phyloP scores from a whole-genome alignment of 2,888 invertebrate species.

The Cerastoderma edule region DNA sequence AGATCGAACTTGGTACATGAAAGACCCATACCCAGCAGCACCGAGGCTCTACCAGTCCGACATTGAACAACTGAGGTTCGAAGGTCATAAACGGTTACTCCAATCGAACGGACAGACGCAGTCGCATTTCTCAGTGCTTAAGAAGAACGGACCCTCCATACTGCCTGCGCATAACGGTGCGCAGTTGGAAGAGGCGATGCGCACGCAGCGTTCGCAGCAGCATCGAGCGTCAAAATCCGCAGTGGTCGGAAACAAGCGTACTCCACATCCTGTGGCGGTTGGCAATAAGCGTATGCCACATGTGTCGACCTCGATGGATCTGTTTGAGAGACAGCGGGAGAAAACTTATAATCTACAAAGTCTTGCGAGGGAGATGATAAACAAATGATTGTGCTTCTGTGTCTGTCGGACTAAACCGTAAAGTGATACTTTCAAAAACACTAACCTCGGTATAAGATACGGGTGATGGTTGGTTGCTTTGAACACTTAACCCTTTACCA shows the following conservation, averaged over 20 bases:
- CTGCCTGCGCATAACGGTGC: constrained; percentile 34
- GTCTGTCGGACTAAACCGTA: neutral
- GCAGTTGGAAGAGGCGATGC: constrained; percentile 38
- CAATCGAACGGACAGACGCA: constrained; percentile 47
- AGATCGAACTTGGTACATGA: constrained; percentile 44
- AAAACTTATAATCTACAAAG: constrained; percentile 50
- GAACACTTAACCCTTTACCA: too few relatives aligned
- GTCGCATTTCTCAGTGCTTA: constrained; percentile 50
- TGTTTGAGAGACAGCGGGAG: constrained; percentile 48
- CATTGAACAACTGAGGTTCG: constrained; percentile 50
- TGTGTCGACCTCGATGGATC: constrained; percentile 32
- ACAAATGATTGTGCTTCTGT: constrained; percentile 27
- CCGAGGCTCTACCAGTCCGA: constrained; percentile 43
- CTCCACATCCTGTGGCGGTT: neutral
- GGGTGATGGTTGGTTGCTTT: too few relatives aligned
- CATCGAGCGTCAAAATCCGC: constrained; percentile 1
- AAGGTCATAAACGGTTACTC: constrained; percentile 41
- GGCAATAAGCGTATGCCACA: constrained; percentile 8
- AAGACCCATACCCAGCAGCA: constrained; percentile 37
- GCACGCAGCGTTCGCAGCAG: constrained; percentile 24
- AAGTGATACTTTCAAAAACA: too few relatives aligned
- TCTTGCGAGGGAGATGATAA: constrained; percentile 51
- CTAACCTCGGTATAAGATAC: too few relatives aligned
- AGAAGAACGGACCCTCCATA: constrained; percentile 32
- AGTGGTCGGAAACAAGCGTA: neutral